Conservation (phyloP, 2,113 vertebrate genomes). For the Leiothrix lutea region DNA sequence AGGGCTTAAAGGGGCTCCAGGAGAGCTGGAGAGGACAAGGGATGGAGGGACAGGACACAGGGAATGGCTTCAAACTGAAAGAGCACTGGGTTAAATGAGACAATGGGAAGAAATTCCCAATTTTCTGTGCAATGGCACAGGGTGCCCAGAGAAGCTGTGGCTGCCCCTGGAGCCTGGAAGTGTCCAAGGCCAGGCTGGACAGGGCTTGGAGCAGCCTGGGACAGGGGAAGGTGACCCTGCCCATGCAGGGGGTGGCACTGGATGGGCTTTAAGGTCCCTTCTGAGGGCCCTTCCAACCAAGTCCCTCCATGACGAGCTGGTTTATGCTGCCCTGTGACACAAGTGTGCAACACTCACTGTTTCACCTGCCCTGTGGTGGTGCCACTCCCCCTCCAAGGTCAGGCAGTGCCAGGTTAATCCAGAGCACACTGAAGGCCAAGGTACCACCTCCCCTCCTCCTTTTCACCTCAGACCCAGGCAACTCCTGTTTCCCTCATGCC, state of each 20-base stretch:
- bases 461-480: neutral
- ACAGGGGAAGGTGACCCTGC: accelerated
- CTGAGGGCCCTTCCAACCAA: neutral
- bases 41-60: neutral
- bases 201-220: accelerated
- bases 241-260: neutral
- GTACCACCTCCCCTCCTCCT: neutral
- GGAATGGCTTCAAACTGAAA: neutral
- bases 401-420: neutral
- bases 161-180: neutral
- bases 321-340: neutral
- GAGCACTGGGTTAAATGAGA: accelerated
- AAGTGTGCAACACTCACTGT: accelerated
- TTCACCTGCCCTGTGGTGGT: neutral
- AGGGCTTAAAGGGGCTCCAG: neutral
- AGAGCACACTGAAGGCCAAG: accelerated
- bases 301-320: accelerated
- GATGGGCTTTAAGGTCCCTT: neutral
- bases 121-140: neutral
- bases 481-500: too few relatives aligned
- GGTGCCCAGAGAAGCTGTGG: accelerated
- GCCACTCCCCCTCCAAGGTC: accelerated
- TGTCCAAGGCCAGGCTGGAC: accelerated
- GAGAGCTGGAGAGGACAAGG: neutral
- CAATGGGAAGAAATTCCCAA: neutral